phyloP scores from a whole-genome alignment of 2,113 vertebrate species.

The Corythornis vintsioides region DNA sequence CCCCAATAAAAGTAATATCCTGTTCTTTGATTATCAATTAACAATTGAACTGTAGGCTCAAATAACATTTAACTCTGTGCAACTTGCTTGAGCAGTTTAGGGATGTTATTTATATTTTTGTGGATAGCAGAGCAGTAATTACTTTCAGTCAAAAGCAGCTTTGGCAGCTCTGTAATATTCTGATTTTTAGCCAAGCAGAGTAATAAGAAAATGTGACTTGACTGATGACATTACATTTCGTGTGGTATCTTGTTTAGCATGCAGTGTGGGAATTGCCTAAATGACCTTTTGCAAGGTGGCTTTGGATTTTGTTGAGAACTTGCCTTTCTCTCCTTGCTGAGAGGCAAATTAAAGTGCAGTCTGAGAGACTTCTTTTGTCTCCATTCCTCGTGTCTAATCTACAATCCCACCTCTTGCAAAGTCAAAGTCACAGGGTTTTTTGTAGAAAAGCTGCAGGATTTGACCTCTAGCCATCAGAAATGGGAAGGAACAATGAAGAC shows the following conservation, averaged over 20 bases:
- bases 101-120: not conserved
- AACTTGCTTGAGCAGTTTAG: not conserved
- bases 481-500: not conserved
- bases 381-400: not conserved
- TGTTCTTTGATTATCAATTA: not conserved
- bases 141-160: constrained; percentile 5
- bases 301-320: not conserved
- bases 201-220: not conserved
- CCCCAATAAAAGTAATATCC: not conserved
- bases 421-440: not conserved
- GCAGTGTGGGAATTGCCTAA: not conserved
- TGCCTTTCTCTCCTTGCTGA: not conserved
- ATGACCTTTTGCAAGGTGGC: not conserved
- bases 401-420: not conserved
- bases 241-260: not conserved
- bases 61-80: not conserved
- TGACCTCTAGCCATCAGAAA: not conserved
- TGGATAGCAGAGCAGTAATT: not conserved
- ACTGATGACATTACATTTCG: not conserved
- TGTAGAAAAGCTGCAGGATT: not conserved
- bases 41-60: not conserved
- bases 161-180: constrained; percentile 7
- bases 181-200: not conserved
- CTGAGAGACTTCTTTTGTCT: not conserved
- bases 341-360: not conserved